Evolutionary conservation across 2,888 invertebrate species (phyloP), one percentile per base, ranked within the genome.

Genomic region (Leptinotarsa juncta): DNA sequence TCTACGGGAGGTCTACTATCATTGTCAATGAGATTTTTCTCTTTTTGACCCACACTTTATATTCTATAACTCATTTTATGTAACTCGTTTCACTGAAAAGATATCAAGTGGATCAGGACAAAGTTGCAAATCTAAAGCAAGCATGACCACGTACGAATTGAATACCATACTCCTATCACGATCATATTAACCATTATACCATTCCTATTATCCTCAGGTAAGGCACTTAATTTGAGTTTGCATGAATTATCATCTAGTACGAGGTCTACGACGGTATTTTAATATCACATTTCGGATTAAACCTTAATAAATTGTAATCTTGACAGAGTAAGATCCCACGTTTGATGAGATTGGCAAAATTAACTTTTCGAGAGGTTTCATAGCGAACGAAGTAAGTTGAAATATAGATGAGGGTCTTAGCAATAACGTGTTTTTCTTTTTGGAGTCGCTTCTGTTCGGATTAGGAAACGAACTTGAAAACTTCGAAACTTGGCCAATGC

Each of bases 341-440:
- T 73, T 53, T 73, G 73, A 73, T 57, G 70, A 49, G 73, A 73
- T 70, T 65, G 70, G 73, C 55, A 57, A 66, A 73, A 69, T 73
- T 73, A 69, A 69, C 68, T 70, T 69, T 57, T 70, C 66, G 42
- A 55, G 69, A 73, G 73, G 49, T 73, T 73, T 66, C 69, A 18
- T 55, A 55, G 32, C 50, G 68, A 68, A 55, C 16, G 42, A 18
- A 62, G 62, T 26, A 32, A 10, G 32, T n/a, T 62, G 62, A 62
- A 62, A 62, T 62, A 62, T 62, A 62, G 62, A 62, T 32, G 62
- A 62, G 62, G 32, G 62, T n/a, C 42, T 32, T n/a, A 62, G 32
- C 32, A 32, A 10, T 62, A 42, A 62, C 62, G 42, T 32, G 57
- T 62, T 62, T 62, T 62, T 62, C 62, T 62, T n/a, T 62, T 62